phyloP scores from a whole-genome alignment of 2,888 invertebrate genomes.

The Synanthedon formicaeformis region DNA sequence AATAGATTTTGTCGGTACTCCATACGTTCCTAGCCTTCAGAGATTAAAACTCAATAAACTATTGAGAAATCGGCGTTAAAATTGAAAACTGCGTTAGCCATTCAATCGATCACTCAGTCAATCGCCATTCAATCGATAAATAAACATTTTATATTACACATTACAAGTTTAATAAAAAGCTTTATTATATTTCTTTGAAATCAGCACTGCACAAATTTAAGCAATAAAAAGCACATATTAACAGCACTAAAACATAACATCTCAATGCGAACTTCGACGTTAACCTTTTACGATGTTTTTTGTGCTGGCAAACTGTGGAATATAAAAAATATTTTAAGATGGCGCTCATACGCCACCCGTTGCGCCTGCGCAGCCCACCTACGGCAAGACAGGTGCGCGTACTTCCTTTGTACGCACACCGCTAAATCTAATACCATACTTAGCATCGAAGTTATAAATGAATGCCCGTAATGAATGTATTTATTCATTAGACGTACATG shows the following conservation, averaged over 20 bases:
- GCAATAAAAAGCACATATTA: neutral
- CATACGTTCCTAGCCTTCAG: too few relatives aligned
- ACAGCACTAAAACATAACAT: neutral
- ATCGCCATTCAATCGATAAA: too few relatives aligned
- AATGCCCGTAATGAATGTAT: neutral
- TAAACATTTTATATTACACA: too few relatives aligned
- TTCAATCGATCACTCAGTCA: too few relatives aligned
- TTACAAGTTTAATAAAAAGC: too few relatives aligned
- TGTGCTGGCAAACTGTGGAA: neutral
- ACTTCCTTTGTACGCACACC: slow-evolving; percentile 11
- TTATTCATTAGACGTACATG: neutral
- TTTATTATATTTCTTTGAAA: neutral
- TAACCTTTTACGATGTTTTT: slow-evolving; percentile 1
- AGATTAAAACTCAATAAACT: too few relatives aligned
- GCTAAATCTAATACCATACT: neutral
- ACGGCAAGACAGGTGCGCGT: slow-evolving; percentile 12
- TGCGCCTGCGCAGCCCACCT: slow-evolving; percentile 10
- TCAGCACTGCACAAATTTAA: neutral
- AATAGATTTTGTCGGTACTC: too few relatives aligned
- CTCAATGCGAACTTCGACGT: slow-evolving; percentile 1
- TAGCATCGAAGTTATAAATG: neutral
- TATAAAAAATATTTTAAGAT: neutral
- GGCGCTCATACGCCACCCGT: slow-evolving; percentile 7
- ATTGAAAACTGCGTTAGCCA: too few relatives aligned
- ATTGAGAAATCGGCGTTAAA: too few relatives aligned